Base-by-base conservation (phyloP, 2,888 invertebrate genomes). In the Lasius platythorax region DNA sequence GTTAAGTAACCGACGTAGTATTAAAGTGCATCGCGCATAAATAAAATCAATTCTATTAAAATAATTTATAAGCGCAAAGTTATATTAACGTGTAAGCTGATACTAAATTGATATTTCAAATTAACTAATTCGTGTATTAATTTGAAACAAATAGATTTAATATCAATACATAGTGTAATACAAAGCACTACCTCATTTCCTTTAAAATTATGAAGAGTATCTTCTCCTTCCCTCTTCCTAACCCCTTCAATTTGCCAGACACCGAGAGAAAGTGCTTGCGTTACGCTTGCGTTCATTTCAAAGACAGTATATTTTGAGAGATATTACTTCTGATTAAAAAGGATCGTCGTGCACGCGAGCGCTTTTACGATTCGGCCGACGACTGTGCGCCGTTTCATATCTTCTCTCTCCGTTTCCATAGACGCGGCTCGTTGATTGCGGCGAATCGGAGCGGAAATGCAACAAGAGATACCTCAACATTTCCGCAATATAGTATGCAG, bases 391-490 rank as follows among this genome's bases (percentile, higher is more conserved):
- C 78, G 83, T 85, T 87, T 87, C 78, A 85, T 84, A 85, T 90
- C 46, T 85, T 85, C 82, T 63, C 37, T 58, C 63, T 28, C 40
- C 67, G 68, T 67, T 75, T 72, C 18, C 50, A n/a, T 43, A 63
- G 53, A 64, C 40, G 61, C 53, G 76, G 53, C 79, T 28, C 43
- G 50, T 66, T 89, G 89, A 89, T 88, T 87, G 87, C 83, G 78
- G 68, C 64, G 82, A 87, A 89, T 89, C 86, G 72, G 78, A 28
- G 61, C 83, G 88, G 79, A 87, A 89, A 87, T 75, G 76, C 73
- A 87, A 87, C 83, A 82, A 85, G 88, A 81, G 85, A 83, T 87
- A 83, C 85, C 83, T 83, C 82, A 84, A 87, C 84, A 58, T 85
- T 83, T 83, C 61, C 67, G 46, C 46, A 56, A 46, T 67, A 74